phyloP scores from a whole-genome alignment of 1,140 invertebrate species.

The Anastatus disparis region DNA sequence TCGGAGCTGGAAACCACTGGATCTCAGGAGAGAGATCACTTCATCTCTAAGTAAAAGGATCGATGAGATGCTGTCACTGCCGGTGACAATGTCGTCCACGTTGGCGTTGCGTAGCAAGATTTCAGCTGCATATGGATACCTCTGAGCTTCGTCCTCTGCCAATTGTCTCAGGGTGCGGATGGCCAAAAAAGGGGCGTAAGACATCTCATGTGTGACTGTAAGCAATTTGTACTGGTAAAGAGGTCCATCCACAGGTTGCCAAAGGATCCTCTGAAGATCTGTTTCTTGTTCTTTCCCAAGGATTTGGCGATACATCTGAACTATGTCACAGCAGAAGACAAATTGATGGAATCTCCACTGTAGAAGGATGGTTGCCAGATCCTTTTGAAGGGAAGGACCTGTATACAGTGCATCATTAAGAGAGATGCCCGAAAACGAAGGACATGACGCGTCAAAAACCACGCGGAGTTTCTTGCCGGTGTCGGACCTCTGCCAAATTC shows the following conservation, averaged over 20 bases:
- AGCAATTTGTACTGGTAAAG: not conserved
- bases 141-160: not conserved
- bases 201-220: not conserved
- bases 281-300: slow-evolving; percentile 30
- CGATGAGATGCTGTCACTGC: not conserved
- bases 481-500: not conserved
- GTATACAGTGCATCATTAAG: not conserved
- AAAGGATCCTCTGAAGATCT: not conserved
- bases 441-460: slow-evolving; percentile 5
- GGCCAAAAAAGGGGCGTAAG: not conserved
- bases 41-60: not conserved
- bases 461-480: not conserved
- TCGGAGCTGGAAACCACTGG: not conserved
- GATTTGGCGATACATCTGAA: slow-evolving; percentile 59
- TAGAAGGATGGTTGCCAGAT: not conserved
- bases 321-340: slow-evolving; percentile 55
- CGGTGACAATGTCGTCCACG: not conserved
- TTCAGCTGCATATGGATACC: not conserved
- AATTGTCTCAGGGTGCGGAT: not conserved
- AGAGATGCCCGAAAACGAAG: not conserved
- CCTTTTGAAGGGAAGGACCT: not conserved
- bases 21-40: not conserved
- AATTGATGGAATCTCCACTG: slow-evolving; percentile 24
- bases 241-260: not conserved
- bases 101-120: not conserved